phyloP scores from a whole-genome alignment of 2,888 invertebrate genomes.

The Cyclophora albipunctata region DNA sequence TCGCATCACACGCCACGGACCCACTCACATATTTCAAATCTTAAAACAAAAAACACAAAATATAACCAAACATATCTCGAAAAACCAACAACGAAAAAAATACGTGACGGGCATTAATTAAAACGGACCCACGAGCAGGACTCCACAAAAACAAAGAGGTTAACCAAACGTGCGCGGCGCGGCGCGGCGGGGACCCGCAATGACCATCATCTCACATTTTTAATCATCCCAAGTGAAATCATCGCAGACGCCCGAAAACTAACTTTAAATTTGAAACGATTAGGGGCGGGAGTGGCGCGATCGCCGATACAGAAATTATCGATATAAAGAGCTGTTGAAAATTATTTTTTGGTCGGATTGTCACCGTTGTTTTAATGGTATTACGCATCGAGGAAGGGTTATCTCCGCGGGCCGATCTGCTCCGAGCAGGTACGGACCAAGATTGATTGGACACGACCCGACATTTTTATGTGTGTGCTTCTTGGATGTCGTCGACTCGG shows the following conservation, averaged over 20 bases:
- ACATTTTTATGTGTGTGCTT: constrained; percentile 66
- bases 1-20: constrained; percentile 63
- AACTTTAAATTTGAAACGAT: constrained; percentile 31
- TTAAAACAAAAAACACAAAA: constrained; percentile 50
- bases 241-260: constrained; percentile 35
- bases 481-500: constrained; percentile 64
- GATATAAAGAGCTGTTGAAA: constrained; percentile 66
- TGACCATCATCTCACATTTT: constrained; percentile 74
- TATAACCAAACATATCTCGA: constrained; percentile 26
- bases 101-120: constrained; percentile 77
- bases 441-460: constrained; percentile 67
- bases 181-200: constrained; percentile 72
- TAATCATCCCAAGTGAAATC: constrained; percentile 64
- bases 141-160: constrained; percentile 72
- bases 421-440: constrained; percentile 57
- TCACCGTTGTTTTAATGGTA: constrained; percentile 76
- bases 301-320: constrained; percentile 22
- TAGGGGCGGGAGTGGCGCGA: constrained; percentile 33
- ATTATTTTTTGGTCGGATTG: constrained; percentile 71
- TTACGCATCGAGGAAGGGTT: constrained; percentile 73
- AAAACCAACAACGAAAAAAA: constrained; percentile 69
- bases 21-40: constrained; percentile 71
- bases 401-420: constrained; percentile 65
- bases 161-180: constrained; percentile 72
- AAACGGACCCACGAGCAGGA: constrained; percentile 72